These are phyloP conservation scores for Chloromyia formosa DNA, from an alignment of 2,888 invertebrate species.

Conservation along the genomic window DNA sequence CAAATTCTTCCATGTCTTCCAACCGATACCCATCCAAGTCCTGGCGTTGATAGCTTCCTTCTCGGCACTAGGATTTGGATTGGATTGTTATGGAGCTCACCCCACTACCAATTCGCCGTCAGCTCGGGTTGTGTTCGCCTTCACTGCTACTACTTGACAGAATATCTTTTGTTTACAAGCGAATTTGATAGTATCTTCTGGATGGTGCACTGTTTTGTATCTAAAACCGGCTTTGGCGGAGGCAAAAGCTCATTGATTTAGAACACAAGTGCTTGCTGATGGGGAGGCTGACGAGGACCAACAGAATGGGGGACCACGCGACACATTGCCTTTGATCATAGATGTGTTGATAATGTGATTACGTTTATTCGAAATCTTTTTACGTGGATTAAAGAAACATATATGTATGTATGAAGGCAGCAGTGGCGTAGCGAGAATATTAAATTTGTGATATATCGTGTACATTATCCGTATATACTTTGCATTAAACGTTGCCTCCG, in stretches of 20 bases:
- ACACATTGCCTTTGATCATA: constrained; percentile 21
- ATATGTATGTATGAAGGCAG: background rate
- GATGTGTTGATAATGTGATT: constrained; percentile 36
- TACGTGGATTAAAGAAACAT: constrained; percentile 2
- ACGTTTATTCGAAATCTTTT: constrained; percentile 20
- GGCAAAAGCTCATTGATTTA: constrained; percentile 12
- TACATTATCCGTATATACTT: no score
- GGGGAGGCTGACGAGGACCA: background rate
- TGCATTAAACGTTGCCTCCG: no score
- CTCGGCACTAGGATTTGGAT: background rate
- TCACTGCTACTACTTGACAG: no score
- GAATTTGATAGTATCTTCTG: constrained; percentile 8
- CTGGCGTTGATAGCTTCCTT: no score
- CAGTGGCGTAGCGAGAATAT: constrained; percentile 21
- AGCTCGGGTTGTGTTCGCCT: no score
- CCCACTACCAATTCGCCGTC: constrained; percentile 31
- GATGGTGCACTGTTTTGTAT: background rate
- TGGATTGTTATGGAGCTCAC: no score
- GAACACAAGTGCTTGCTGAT: background rate
- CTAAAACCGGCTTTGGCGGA: background rate
- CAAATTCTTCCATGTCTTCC: constrained; percentile 16
- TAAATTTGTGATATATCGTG: background rate
- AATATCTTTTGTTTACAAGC: constrained; percentile 38
- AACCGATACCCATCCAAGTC: no score
- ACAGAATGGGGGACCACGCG: background rate